Evolutionary conservation across 2,797 vertebrate genomes (phyloP).

Genomic region (Smutsia gigantea): DNA sequence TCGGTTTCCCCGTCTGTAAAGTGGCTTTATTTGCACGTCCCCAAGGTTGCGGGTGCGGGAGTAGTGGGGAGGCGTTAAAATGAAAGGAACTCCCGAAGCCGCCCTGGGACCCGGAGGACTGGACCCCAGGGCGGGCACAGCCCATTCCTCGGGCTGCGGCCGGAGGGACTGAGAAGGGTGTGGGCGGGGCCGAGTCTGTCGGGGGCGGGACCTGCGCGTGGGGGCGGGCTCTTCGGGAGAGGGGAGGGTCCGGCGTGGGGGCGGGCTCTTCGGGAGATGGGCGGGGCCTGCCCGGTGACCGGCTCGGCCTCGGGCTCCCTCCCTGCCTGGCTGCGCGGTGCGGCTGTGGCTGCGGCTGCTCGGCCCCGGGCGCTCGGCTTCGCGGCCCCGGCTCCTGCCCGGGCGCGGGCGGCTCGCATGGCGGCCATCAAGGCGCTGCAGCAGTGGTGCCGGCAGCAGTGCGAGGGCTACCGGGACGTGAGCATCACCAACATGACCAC

Average conservation of each 20-base stretch:
- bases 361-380: not conserved
- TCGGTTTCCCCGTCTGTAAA: not conserved
- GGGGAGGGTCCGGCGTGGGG: not conserved
- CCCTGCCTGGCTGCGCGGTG: no score
- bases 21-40: not conserved
- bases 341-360: not conserved
- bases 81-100: not conserved
- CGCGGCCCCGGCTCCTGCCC: not conserved
- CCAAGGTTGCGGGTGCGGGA: not conserved
- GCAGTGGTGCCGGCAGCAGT: constrained; percentile 95
- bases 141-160: no score
- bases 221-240: not conserved
- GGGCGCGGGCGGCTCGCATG: constrained; percentile 85
- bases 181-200: not conserved
- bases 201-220: not conserved
- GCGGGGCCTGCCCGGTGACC: not conserved
- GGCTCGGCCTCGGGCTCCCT: not conserved
- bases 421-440: constrained; percentile 95
- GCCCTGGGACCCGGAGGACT: no score
- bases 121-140: not conserved
- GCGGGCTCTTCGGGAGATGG: not conserved
- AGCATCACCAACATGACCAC: constrained; percentile 96
- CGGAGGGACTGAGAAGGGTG: no score
- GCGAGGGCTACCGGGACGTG: constrained; percentile 94
- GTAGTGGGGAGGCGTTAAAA: not conserved